Evolutionary conservation across 2,888 invertebrate genomes (phyloP).

Genomic region (Bellardia bayeri): DNA sequence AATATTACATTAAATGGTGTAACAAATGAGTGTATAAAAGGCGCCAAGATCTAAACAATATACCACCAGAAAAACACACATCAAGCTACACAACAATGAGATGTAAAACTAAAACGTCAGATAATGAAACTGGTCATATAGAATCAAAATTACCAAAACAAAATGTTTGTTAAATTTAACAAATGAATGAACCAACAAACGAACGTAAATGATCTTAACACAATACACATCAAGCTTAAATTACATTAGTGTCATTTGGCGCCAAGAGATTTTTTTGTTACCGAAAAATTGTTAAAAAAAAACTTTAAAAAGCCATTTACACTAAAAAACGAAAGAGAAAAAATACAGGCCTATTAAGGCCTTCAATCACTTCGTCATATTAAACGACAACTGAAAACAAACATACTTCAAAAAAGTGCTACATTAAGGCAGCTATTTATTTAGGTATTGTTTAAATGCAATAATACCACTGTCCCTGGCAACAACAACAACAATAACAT

Average conservation of each 20-base stretch:
- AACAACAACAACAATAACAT: not conserved
- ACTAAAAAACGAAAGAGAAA: conserved; percentile 11
- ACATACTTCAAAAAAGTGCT: conserved; percentile 47
- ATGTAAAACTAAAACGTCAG: conserved; percentile 41
- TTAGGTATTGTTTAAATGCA: conserved; percentile 39
- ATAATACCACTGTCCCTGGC: conserved; percentile 19
- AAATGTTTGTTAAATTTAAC: not conserved
- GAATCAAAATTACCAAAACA: conserved; percentile 17
- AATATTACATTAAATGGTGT: conserved; percentile 73
- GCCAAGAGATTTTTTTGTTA: conserved; percentile 68
- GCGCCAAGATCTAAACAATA: conserved; percentile 72
- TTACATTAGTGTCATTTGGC: conserved; percentile 76
- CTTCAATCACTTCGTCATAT: conserved; percentile 66
- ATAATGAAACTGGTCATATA: conserved; percentile 44
- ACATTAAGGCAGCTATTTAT: conserved; percentile 60
- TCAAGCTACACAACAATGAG: conserved; percentile 24
- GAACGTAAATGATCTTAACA: conserved; percentile 44
- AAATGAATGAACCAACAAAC: conserved; percentile 32
- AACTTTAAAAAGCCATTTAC: conserved; percentile 63
- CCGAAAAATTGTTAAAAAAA: conserved; percentile 7
- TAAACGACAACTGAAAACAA: conserved; percentile 26
- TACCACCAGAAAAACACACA: conserved; percentile 43
- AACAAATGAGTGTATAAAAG: conserved; percentile 65
- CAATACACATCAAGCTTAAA: conserved; percentile 71
- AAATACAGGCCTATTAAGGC: conserved; percentile 49